A percentile compares a stretch with the other conserved stretches of the same genome.
These are phyloP conservation scores for Electrona antarctica DNA, from an alignment of 2,113 vertebrate species.

Conservation along the genomic window DNA sequence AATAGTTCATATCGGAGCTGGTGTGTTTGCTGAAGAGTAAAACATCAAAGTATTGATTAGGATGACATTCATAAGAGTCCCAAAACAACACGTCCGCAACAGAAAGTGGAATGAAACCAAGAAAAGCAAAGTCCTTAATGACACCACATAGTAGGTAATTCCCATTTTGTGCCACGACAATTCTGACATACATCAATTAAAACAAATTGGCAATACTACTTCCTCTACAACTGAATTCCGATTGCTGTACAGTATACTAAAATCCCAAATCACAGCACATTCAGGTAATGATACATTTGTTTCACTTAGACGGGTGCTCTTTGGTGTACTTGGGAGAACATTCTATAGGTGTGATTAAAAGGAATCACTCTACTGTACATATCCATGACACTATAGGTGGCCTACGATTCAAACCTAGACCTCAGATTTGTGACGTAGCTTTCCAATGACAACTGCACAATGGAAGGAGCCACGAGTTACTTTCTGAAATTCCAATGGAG, in stretches of 20 bases:
- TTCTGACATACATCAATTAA: conserved; percentile 29
- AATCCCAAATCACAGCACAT: conserved; percentile 20
- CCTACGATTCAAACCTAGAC: conserved; percentile 5
- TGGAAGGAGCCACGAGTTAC: conserved; percentile 8
- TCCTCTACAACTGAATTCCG: conserved; percentile 3
- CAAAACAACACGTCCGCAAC: conserved; percentile 15
- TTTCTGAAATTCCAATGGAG: conserved; percentile 12
- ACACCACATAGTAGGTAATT: conserved; percentile 8
- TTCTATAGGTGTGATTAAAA: conserved; percentile 27
- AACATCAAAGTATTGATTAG: conserved; percentile 6
- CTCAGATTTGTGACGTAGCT: conserved; percentile 6
- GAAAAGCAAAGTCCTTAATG: conserved; percentile 16
- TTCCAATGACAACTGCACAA: conserved; percentile 13
- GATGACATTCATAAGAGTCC: conserved; percentile 58
- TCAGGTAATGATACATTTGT: conserved; percentile 3
- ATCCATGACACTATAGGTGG: conserved; percentile 39
- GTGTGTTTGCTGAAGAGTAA: conserved; percentile 21
- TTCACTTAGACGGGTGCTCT: conserved; percentile 38
- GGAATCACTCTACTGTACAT: conserved; percentile 29
- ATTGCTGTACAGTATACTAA: conserved; percentile 10
- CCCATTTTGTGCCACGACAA: conserved; percentile 25
- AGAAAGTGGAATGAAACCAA: conserved; percentile 26
- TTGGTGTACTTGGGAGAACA: conserved; percentile 60
- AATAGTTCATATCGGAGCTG: conserved; percentile 29
- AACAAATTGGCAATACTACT: conserved; percentile 7